Conservation (phyloP, 1,140 invertebrate species). For the Eumeta japonica region DNA sequence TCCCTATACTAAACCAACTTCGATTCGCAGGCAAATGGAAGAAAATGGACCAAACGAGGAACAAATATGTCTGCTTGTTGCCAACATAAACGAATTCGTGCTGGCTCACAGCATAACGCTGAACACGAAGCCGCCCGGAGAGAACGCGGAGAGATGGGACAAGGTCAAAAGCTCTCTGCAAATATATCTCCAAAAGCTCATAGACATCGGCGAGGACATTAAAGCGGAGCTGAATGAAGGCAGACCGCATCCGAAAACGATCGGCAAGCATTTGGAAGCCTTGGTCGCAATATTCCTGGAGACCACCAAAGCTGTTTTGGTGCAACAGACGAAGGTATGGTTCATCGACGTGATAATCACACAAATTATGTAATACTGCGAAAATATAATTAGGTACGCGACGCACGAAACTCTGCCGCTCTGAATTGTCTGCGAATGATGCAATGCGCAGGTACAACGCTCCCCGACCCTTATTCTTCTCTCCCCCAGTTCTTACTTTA, state of each 20-base stretch:
- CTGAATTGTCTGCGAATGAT: too few relatives aligned
- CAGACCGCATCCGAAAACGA: conserved; percentile 36
- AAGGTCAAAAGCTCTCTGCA: conserved; percentile 54
- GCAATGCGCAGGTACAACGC: too few relatives aligned
- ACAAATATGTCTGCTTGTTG: conserved; percentile 45
- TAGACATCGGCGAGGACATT: conserved; percentile 51
- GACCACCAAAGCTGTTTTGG: conserved; percentile 51
- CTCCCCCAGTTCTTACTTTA: too few relatives aligned
- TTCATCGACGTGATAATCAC: background rate
- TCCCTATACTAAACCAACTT: background rate
- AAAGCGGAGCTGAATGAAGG: conserved; percentile 51
- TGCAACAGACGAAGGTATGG: conserved; percentile 55
- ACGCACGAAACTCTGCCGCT: too few relatives aligned
- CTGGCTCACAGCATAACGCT: conserved; percentile 53
- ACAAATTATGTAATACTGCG: background rate
- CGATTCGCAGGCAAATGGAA: conserved; percentile 43
- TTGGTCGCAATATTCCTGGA: conserved; percentile 51
- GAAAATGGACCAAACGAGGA: conserved; percentile 30
- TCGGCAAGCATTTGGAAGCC: conserved; percentile 43
- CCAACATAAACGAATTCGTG: conserved; percentile 56
- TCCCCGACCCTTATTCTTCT: too few relatives aligned
- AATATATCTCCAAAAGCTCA: conserved; percentile 47
- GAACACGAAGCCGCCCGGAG: conserved; percentile 54
- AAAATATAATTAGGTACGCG: too few relatives aligned
- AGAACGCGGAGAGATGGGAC: conserved; percentile 54